Percentiles rank a stretch among this genome's conserved stretches.
phyloP scores from a whole-genome alignment of 2,888 invertebrate species.

The Tachina grossa region DNA sequence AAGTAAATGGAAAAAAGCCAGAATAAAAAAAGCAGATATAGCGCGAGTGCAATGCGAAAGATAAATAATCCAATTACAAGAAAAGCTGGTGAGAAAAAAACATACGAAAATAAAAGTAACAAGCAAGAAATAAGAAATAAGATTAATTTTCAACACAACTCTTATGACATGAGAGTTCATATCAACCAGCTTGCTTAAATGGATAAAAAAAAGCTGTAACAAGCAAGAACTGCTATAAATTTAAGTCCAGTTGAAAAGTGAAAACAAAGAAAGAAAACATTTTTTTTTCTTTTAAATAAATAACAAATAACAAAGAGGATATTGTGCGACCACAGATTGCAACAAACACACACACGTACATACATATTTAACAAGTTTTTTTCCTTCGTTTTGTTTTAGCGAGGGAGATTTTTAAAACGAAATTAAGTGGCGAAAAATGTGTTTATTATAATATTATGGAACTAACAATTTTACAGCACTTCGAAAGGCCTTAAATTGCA shows the following conservation, averaged over 20 bases:
- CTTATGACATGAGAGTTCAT: conserved; percentile 41
- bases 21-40: background rate
- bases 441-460: too few relatives aligned
- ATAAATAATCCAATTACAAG: conserved; percentile 70
- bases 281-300: background rate
- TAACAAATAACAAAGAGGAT: background rate
- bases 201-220: background rate
- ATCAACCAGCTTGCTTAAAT: conserved; percentile 14
- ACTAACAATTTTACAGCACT: too few relatives aligned
- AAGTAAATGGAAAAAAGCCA: background rate
- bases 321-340: background rate
- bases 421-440: too few relatives aligned
- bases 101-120: conserved; percentile 11
- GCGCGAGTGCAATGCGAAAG: conserved; percentile 47
- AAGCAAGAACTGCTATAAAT: background rate
- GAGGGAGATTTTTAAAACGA: too few relatives aligned
- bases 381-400: too few relatives aligned
- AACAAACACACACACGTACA: background rate
- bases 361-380: too few relatives aligned
- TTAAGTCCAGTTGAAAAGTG: conserved; percentile 12
- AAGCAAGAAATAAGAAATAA: conserved; percentile 16
- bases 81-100: conserved; percentile 27
- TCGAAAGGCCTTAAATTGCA: too few relatives aligned
- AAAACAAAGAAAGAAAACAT: background rate
- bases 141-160: conserved; percentile 54